Percentiles rank a stretch among this genome's conserved stretches.
Evolutionary conservation across 1,140 invertebrate species (phyloP).

Genomic region (Cyrtorhinus lividipennis): DNA sequence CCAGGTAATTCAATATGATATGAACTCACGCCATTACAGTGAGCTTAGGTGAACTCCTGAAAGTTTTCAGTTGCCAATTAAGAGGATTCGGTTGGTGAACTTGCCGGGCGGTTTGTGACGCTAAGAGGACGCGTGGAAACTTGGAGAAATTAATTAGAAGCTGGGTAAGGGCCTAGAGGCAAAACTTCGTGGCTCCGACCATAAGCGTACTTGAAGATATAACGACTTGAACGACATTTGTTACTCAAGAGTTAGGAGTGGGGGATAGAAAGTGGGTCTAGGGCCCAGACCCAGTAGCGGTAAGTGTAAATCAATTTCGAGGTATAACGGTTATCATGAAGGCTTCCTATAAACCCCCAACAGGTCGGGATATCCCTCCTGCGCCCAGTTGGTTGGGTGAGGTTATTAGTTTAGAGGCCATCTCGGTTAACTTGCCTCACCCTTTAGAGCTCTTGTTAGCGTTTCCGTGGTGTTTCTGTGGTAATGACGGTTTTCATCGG

Average conservation of each 20-base stretch:
- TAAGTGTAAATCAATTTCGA: not conserved
- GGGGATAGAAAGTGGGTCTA: not conserved
- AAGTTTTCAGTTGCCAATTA: too few relatives aligned
- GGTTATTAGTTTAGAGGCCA: not conserved
- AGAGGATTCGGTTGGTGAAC: too few relatives aligned
- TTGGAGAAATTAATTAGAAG: not conserved
- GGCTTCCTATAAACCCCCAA: too few relatives aligned
- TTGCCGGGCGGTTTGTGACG: too few relatives aligned
- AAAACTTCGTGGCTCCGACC: not conserved
- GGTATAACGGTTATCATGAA: not conserved
- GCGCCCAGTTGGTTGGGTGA: not conserved
- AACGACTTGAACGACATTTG: not conserved
- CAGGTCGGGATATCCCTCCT: not conserved
- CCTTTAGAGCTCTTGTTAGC: too few relatives aligned
- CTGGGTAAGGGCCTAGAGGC: not conserved
- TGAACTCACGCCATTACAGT: too few relatives aligned
- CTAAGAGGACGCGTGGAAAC: too few relatives aligned
- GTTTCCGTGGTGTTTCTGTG: too few relatives aligned
- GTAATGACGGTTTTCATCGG: too few relatives aligned
- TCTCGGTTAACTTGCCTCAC: not conserved
- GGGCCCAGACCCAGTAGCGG: not conserved
- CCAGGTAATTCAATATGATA: too few relatives aligned
- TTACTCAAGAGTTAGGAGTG: not conserved
- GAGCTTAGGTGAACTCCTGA: too few relatives aligned
- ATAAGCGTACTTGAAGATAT: not conserved